Percentiles rank a stretch among this genome's conserved stretches.
Conservation (phyloP, 2,113 vertebrate species). For the Tricholaema leucomelas region DNA sequence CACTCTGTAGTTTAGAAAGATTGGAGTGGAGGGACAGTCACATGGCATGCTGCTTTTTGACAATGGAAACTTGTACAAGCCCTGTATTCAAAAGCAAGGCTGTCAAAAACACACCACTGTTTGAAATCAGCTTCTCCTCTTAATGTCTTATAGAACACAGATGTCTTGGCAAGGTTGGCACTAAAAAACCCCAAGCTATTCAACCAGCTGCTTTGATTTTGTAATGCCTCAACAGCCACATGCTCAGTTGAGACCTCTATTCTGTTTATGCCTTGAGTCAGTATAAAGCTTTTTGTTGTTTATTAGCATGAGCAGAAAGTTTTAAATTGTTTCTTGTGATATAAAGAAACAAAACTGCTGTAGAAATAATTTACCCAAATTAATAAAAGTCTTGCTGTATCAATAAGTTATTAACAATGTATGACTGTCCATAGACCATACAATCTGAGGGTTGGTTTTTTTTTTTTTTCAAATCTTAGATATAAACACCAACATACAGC, state of each 20-base stretch:
- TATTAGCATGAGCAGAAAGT: neutral
- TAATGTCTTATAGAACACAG: slow-evolving; percentile 43
- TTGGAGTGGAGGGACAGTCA: neutral
- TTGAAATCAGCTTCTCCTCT: neutral
- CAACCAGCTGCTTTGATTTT: slow-evolving; percentile 46
- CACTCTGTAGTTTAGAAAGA: neutral
- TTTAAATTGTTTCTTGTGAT: neutral
- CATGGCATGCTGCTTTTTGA: neutral
- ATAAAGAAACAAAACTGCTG: neutral
- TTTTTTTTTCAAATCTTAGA: neutral
- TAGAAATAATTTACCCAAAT: neutral
- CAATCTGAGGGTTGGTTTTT: rapidly evolving
- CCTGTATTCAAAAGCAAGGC: neutral
- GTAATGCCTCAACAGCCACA: slow-evolving; percentile 24
- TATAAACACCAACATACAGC: neutral
- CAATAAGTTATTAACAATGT: neutral
- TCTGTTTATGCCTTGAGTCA: slow-evolving; percentile 30
- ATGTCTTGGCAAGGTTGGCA: slow-evolving; percentile 50
- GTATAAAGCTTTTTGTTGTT: neutral
- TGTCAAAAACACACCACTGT: neutral
- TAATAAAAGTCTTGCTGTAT: neutral
- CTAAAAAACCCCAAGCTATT: slow-evolving; percentile 21
- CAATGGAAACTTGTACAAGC: neutral
- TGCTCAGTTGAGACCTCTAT: neutral
- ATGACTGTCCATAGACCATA: neutral